Evolutionary conservation across 2,888 invertebrate species (phyloP).

Genomic region (Drosophila pseudotalamancana): DNA sequence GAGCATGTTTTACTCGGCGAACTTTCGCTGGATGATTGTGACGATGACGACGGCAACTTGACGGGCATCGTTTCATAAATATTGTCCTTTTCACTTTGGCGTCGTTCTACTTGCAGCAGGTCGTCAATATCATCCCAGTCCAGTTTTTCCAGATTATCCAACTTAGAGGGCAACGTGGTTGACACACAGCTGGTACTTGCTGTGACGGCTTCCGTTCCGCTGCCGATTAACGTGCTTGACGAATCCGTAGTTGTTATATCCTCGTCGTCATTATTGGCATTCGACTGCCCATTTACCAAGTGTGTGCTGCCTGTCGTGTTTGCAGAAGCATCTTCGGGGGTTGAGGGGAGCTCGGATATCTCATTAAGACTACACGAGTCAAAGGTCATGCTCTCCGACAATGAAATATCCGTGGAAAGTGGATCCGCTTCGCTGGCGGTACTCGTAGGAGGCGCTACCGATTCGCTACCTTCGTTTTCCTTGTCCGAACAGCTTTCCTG

Average conservation of each 20-base stretch:
- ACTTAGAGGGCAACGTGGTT: conserved; percentile 88
- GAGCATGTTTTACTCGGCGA: conserved; percentile 78
- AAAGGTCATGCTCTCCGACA: conserved; percentile 84
- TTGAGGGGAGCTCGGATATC: conserved; percentile 81
- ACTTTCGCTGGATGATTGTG: conserved; percentile 84
- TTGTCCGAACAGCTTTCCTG: conserved; percentile 82
- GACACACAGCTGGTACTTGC: conserved; percentile 79
- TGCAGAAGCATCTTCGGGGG: conserved; percentile 81
- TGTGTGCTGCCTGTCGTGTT: conserved; percentile 58
- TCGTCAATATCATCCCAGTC: conserved; percentile 90
- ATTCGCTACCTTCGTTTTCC: conserved; percentile 83
- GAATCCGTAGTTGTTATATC: conserved; percentile 76
- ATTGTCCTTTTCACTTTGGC: conserved; percentile 87
- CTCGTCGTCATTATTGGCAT: conserved; percentile 48
- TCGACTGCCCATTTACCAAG: conserved; percentile 50
- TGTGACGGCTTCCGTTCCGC: conserved; percentile 55
- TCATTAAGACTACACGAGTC: conserved; percentile 84
- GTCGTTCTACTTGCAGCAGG: conserved; percentile 88
- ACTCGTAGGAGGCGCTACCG: conserved; percentile 80
- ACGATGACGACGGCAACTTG: conserved; percentile 85
- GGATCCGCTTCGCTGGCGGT: conserved; percentile 82
- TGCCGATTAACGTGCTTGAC: conserved; percentile 70
- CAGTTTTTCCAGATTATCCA: conserved; percentile 87
- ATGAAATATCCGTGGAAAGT: conserved; percentile 83
- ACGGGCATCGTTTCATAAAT: conserved; percentile 89